Evolutionary conservation across 2,888 invertebrate species (phyloP), one percentile per base, ranked within the genome.

Genomic region (Dryocosmus kuriphilus): DNA sequence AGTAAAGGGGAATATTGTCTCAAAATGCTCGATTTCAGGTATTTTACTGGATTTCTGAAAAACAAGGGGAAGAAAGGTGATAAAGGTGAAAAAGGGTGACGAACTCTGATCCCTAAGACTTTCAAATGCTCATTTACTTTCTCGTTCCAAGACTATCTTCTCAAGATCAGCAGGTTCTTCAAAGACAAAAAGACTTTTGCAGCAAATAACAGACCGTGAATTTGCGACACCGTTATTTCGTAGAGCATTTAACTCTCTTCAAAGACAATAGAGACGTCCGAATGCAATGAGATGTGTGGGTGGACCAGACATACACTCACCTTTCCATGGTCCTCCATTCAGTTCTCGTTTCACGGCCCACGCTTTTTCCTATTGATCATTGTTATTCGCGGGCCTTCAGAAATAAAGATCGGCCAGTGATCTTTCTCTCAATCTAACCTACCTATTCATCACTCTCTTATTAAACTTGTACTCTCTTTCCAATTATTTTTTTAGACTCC

Each of bases 181-280:
- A 51, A 19, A 71, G 67, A 46, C 46, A 67, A 51, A 67, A 27
- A 46, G 14, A 67, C 27, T 8, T 67, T 65, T 27, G 46, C 46
- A 46, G 27, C n/a, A 67, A 67, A 67, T 67, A 51, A 51, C 46
- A 67, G 67, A 67, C 46, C 67, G 67, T 67, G 67, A 67, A 67
- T 67, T 24, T 51, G 67, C 46, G 67, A 74, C 76, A 77, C 81
- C 82, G 83, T 81, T 81, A 80, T 82, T 82, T 80, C 75, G 79
- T 81, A 82, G 80, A 79, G 67, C 79, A 60, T 22, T 76, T 79
- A 80, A 74, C 77, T 65, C 73, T 27, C 65, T 79, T 77, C 77
- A 83, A 84, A 86, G 85, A 85, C 86, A 86, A 86, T 86, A 86
- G 85, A 86, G 83, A 83, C 80, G 82, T 84, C 83, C 83, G 81